phyloP scores from a whole-genome alignment of 2,797 vertebrate genomes.

The Hippoglossus hippoglossus region DNA sequence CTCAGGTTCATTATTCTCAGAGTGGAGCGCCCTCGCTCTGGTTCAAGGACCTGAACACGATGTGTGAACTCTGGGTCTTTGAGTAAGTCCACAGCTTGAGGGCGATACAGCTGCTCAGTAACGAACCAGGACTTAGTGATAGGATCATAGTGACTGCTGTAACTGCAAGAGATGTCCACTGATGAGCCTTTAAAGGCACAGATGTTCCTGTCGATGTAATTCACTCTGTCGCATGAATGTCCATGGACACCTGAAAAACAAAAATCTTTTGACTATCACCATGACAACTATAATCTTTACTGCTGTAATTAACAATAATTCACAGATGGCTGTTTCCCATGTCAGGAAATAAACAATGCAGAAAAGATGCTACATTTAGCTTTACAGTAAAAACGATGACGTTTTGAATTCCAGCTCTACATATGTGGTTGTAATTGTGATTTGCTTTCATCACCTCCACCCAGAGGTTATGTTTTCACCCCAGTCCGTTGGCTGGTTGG shows the following conservation, averaged over 20 bases:
- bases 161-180: conserved; percentile 39
- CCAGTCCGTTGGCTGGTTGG: no score
- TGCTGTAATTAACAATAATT: neutral
- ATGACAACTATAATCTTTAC: neutral
- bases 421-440: no score
- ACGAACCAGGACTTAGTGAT: conserved; percentile 26
- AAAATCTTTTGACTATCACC: neutral
- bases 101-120: neutral
- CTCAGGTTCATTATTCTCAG: conserved; percentile 56
- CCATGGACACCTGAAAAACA: conserved; percentile 35
- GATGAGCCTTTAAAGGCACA: conserved; percentile 51
- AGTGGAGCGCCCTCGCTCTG: conserved; percentile 1
- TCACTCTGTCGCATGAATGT: conserved; percentile 23
- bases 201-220: conserved; percentile 29
- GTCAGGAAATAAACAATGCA: neutral
- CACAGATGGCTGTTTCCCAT: neutral
- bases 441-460: no score
- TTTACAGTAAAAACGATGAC: no score
- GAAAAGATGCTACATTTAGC: no score
- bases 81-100: no score
- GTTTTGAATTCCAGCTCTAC: no score
- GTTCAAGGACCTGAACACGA: no score
- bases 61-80: no score
- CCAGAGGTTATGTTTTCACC: no score
- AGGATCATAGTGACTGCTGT: neutral